Conservation (phyloP, 30 jellyfish, hydroid and myxozoan genomes). For the Chrysaora quinquecirrha region DNA sequence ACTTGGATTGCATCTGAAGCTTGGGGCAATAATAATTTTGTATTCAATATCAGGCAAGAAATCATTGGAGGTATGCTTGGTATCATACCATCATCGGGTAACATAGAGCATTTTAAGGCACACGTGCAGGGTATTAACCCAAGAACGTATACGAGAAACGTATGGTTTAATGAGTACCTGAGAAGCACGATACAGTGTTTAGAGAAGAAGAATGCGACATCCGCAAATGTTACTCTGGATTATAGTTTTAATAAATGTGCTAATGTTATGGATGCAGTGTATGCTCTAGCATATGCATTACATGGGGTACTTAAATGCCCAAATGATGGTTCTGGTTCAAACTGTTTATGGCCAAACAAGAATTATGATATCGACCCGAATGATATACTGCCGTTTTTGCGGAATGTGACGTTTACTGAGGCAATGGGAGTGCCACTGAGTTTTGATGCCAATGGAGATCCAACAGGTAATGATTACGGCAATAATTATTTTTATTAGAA, state of each 20-base stretch:
- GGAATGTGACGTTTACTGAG: slow-evolving; percentile 54
- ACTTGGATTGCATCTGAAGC: slow-evolving; percentile 82
- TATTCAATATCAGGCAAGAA: slow-evolving; percentile 32
- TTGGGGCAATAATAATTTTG: slow-evolving; percentile 72
- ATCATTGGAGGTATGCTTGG: slow-evolving; percentile 75
- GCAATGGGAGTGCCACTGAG: slow-evolving; percentile 65
- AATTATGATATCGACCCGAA: slow-evolving; percentile 14
- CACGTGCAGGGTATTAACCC: slow-evolving; percentile 41
- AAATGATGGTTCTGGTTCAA: background rate
- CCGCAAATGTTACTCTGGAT: slow-evolving; percentile 13
- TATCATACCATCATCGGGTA: slow-evolving; percentile 47
- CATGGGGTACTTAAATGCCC: slow-evolving; percentile 63
- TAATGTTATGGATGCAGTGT: slow-evolving; percentile 71
- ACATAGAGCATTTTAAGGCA: slow-evolving; percentile 21
- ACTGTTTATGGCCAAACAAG: slow-evolving; percentile 27
- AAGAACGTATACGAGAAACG: slow-evolving; percentile 5
- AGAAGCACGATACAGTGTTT: slow-evolving; percentile 30
- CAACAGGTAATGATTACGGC: slow-evolving; percentile 29
- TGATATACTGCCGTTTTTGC: slow-evolving; percentile 3
- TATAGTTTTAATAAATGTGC: slow-evolving; percentile 51
- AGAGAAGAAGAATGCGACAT: background rate
- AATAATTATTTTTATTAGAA: background rate
- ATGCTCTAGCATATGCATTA: slow-evolving; percentile 65
- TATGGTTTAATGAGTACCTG: slow-evolving; percentile 59
- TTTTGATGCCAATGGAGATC: slow-evolving; percentile 77